Evolutionary conservation across 2,888 invertebrate species (phyloP).

Genomic region (Drosophila subsilvestris): DNA sequence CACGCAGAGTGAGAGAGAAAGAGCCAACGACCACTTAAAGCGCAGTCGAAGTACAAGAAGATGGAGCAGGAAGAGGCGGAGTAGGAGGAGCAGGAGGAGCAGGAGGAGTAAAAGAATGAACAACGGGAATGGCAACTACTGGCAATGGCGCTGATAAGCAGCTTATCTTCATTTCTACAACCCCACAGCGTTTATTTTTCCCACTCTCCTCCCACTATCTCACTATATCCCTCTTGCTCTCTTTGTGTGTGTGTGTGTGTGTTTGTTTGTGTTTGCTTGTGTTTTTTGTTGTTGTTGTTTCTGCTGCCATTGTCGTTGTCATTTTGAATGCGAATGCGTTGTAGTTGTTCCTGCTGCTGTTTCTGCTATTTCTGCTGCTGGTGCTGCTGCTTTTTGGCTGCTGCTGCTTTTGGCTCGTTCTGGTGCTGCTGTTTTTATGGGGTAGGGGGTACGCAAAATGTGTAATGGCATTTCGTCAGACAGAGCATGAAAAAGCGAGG

Average conservation of each 20-base stretch:
- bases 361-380: constrained; percentile 27
- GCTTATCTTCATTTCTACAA: constrained; percentile 78
- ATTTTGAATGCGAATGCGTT: constrained; percentile 62
- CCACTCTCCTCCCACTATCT: constrained; percentile 3
- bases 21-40: constrained; percentile 57
- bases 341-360: constrained; percentile 17
- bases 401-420: constrained; percentile 46
- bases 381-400: constrained; percentile 47
- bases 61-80: constrained; percentile 12
- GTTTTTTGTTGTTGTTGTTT: constrained; percentile 48
- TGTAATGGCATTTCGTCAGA: constrained; percentile 77
- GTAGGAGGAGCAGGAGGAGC: not conserved
- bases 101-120: constrained; percentile 23
- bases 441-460: constrained; percentile 70
- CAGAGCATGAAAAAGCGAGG: constrained; percentile 70
- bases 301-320: constrained; percentile 46
- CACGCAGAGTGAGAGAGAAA: constrained; percentile 14
- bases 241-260: constrained; percentile 52
- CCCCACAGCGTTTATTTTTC: constrained; percentile 73
- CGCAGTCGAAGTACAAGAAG: constrained; percentile 39
- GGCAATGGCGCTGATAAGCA: constrained; percentile 78
- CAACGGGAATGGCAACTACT: constrained; percentile 38
- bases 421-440: constrained; percentile 57
- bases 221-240: not conserved
- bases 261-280: constrained; percentile 53